These are phyloP conservation scores for Mormyrus iriodes DNA, from an alignment of 2,113 vertebrate genomes.

Conservation along the genomic window DNA sequence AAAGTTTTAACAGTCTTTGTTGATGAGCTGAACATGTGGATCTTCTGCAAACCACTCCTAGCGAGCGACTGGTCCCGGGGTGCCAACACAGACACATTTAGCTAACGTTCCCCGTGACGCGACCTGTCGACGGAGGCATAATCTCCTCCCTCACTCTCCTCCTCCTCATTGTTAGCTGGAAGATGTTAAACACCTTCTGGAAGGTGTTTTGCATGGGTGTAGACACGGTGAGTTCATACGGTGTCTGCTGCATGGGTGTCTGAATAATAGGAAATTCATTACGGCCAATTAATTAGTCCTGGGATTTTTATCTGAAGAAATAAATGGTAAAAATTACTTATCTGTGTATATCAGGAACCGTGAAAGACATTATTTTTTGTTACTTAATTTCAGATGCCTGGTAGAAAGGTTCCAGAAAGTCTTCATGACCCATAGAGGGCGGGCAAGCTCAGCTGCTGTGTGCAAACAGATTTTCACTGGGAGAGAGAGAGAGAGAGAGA, in stretches of 20 bases:
- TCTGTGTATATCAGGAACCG: no score
- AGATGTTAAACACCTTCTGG: neutral
- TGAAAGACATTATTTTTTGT: no score
- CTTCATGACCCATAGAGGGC: conserved; percentile 6
- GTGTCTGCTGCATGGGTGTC: neutral
- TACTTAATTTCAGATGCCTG: neutral
- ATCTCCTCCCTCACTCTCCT: neutral
- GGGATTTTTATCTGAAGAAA: neutral
- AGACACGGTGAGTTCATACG: neutral
- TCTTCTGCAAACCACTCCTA: neutral
- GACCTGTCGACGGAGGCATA: neutral
- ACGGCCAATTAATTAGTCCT: neutral
- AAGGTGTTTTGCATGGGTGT: neutral
- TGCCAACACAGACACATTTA: neutral
- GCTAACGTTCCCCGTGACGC: neutral
- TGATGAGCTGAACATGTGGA: neutral
- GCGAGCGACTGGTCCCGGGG: neutral
- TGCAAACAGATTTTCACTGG: neutral
- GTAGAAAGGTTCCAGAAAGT: neutral
- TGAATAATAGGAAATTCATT: neutral
- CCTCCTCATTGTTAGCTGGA: neutral
- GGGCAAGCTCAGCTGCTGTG: neutral
- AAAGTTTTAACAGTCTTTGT: neutral
- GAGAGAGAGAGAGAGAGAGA: neutral
- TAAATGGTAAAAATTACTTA: no score